Conservation (phyloP, 2,888 invertebrate species). For the Dusona sp. region DNA sequence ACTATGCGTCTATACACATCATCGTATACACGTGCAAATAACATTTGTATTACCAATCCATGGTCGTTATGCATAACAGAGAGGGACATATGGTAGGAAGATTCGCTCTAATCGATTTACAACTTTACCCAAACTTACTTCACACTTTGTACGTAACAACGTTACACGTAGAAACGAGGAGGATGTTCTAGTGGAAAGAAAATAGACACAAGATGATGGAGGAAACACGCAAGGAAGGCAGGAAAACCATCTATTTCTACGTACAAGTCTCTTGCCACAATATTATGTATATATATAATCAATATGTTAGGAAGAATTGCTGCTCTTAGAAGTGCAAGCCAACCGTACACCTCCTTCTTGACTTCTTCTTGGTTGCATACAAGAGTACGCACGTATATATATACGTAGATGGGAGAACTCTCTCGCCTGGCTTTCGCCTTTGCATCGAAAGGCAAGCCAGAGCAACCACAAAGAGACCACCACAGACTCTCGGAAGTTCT, state of each 20-base stretch:
- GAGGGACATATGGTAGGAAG: constrained; percentile 45
- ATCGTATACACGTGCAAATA: background rate
- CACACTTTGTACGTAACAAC: constrained; percentile 59
- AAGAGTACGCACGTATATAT: constrained; percentile 8
- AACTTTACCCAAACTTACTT: constrained; percentile 52
- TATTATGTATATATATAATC: constrained; percentile 16
- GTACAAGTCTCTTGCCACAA: constrained; percentile 23
- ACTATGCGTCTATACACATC: background rate
- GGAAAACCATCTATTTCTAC: constrained; percentile 54
- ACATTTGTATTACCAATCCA: background rate
- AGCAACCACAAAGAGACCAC: constrained; percentile 23
- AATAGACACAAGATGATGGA: constrained; percentile 20
- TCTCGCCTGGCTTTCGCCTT: constrained; percentile 60
- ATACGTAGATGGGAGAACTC: constrained; percentile 11
- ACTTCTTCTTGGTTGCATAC: constrained; percentile 41
- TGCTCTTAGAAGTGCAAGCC: constrained; percentile 31
- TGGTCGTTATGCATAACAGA: background rate
- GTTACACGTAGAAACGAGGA: constrained; percentile 36
- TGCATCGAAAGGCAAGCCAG: constrained; percentile 29
- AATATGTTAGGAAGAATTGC: constrained; percentile 33
- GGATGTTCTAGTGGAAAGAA: background rate
- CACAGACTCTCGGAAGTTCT: constrained; percentile 61
- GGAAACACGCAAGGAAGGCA: constrained; percentile 47
- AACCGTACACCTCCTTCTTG: constrained; percentile 29
- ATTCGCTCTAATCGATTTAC: constrained; percentile 60